These are phyloP conservation scores for Oxyura jamaicensis DNA, from an alignment of 2,113 vertebrate genomes.

Conservation along the genomic window DNA sequence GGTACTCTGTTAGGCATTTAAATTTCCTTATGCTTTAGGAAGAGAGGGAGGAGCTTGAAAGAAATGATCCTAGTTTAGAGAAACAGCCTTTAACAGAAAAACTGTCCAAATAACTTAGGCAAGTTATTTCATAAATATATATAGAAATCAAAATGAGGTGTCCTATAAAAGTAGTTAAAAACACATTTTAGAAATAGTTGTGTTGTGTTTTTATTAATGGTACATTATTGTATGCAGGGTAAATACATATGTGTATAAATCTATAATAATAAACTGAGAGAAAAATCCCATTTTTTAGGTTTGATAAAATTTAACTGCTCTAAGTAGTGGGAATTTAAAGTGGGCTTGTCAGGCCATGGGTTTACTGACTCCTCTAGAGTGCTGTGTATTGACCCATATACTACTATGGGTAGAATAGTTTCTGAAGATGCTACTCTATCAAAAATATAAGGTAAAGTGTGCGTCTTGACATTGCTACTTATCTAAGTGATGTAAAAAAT, in stretches of 20 bases:
- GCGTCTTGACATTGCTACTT: not conserved
- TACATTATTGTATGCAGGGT: not conserved
- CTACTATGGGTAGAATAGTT: not conserved
- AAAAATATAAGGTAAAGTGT: not conserved
- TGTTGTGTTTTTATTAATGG: not conserved
- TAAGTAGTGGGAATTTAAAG: not conserved
- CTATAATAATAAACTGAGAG: too few species aligned
- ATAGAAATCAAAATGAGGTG: not conserved
- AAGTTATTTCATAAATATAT: not conserved
- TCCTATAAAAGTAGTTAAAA: not conserved
- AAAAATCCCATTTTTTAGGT: not conserved
- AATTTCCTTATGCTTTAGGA: not conserved
- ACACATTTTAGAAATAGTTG: not conserved
- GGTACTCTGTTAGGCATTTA: slow-evolving; percentile 33
- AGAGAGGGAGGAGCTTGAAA: not conserved
- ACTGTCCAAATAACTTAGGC: not conserved
- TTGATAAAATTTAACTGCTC: not conserved
- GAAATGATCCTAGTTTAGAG: not conserved
- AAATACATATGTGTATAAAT: not conserved
- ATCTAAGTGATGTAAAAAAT: not conserved
- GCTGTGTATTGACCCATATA: not conserved
- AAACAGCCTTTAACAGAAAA: not conserved
- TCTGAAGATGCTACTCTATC: not conserved
- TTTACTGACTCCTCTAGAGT: not conserved
- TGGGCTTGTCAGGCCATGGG: not conserved